Conservation (phyloP, 2,797 vertebrate genomes). For the Zalophus californianus region DNA sequence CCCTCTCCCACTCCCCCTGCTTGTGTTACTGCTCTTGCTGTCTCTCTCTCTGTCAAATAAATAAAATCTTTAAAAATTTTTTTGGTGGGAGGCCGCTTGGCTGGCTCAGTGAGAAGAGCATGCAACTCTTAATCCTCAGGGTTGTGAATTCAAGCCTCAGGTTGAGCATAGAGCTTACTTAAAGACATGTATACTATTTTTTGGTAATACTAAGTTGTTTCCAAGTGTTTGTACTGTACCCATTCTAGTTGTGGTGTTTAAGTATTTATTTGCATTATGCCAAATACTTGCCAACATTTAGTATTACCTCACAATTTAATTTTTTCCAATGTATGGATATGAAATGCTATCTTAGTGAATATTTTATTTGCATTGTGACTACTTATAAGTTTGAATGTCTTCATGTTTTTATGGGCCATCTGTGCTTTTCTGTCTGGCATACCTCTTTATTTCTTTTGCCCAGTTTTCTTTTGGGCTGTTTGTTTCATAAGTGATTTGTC, state of each 20-base stretch:
- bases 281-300: not conserved
- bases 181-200: not conserved
- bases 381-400: not conserved
- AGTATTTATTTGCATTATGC: not conserved
- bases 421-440: not conserved
- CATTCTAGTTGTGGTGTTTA: not conserved
- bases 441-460: not conserved
- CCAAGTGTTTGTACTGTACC: not conserved
- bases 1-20: no score
- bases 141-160: not conserved
- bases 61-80: no score
- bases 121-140: not conserved
- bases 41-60: no score
- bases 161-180: not conserved
- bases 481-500: not conserved
- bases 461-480: slow-evolving; percentile 28
- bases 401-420: not conserved
- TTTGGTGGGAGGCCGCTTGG: no score
- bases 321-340: not conserved
- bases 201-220: not conserved
- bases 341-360: not conserved
- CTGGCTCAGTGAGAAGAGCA: no score
- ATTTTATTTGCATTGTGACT: not conserved
- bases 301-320: not conserved
- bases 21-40: no score